These are phyloP conservation scores for Hippasteria phrygiana DNA, from an alignment of 53 echinoderm and acorn worm species.

Conservation along the genomic window DNA sequence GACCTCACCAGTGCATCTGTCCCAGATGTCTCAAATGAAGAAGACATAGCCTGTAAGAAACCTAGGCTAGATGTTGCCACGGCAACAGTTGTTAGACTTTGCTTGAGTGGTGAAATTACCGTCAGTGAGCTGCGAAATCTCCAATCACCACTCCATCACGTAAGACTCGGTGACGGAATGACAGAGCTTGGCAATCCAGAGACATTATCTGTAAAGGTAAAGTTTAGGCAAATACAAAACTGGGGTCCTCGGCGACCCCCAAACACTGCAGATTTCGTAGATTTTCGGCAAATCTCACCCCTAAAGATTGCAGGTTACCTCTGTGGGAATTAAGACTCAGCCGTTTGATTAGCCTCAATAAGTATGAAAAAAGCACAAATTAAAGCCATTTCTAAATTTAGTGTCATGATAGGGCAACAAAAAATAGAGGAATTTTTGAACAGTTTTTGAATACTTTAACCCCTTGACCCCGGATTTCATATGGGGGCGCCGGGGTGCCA, in stretches of 20 bases:
- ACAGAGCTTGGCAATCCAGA: neutral
- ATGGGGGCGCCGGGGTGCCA: no score
- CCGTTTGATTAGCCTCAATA: neutral
- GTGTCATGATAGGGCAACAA: no score
- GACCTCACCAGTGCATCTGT: conserved; percentile 26
- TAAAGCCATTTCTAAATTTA: no score
- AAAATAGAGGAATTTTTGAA: no score
- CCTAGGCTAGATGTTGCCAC: conserved; percentile 4
- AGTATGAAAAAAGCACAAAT: no score
- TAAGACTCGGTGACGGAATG: conserved; percentile 5
- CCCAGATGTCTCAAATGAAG: conserved; percentile 4
- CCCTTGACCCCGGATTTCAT: neutral
- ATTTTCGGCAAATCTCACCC: no score
- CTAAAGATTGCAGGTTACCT: neutral
- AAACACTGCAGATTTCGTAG: no score
- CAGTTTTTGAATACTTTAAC: neutral
- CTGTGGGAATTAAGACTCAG: no score
- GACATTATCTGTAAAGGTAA: conserved; percentile 13
- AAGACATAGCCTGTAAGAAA: conserved; percentile 36
- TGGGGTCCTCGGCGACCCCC: no score
- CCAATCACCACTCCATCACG: neutral
- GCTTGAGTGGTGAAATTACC: conserved; percentile 16
- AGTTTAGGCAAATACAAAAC: no score
- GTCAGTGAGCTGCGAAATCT: conserved; percentile 53
- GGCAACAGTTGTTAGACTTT: conserved; percentile 26